Evolutionary conservation across 53 echinoderm and acorn worm genomes (phyloP).

Genomic region (Temnopleurus reevesii): DNA sequence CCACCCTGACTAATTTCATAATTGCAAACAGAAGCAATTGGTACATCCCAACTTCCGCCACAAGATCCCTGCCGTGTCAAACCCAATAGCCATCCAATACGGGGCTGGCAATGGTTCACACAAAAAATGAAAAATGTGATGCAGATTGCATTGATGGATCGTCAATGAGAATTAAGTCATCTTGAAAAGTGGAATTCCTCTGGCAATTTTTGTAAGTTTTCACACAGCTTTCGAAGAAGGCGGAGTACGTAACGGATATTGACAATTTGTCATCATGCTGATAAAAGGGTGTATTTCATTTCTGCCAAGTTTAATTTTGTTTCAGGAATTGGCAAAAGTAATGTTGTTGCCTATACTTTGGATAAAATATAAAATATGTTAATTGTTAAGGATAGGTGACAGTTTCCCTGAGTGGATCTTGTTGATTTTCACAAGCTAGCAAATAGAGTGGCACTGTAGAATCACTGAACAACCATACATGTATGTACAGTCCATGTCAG

Average conservation of each 20-base stretch:
- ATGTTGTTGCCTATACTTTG: too few species aligned
- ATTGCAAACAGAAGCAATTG: slow-evolving; percentile 55
- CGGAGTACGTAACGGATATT: not conserved
- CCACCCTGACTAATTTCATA: slow-evolving; percentile 38
- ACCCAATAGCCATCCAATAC: not conserved
- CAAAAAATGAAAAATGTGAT: not conserved
- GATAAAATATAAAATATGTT: too few species aligned
- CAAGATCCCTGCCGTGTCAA: not conserved
- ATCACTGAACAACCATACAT: too few species aligned
- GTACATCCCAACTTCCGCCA: slow-evolving; percentile 38
- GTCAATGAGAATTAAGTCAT: not conserved
- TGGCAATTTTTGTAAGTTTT: not conserved
- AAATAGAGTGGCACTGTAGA: too few species aligned
- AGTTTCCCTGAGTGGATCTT: too few species aligned
- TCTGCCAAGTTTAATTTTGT: not conserved
- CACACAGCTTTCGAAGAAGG: too few species aligned
- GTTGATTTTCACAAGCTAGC: too few species aligned
- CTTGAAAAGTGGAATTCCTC: not conserved
- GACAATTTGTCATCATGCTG: not conserved
- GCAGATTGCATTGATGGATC: not conserved
- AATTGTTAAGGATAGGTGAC: too few species aligned
- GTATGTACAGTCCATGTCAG: too few species aligned
- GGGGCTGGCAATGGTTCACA: not conserved
- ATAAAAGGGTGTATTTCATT: not conserved
- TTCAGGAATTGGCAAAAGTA: too few species aligned